Percentiles rank a stretch among this genome's conserved stretches.
phyloP scores from a whole-genome alignment of 1,140 invertebrate genomes.

The Hypsibius dujardini region DNA sequence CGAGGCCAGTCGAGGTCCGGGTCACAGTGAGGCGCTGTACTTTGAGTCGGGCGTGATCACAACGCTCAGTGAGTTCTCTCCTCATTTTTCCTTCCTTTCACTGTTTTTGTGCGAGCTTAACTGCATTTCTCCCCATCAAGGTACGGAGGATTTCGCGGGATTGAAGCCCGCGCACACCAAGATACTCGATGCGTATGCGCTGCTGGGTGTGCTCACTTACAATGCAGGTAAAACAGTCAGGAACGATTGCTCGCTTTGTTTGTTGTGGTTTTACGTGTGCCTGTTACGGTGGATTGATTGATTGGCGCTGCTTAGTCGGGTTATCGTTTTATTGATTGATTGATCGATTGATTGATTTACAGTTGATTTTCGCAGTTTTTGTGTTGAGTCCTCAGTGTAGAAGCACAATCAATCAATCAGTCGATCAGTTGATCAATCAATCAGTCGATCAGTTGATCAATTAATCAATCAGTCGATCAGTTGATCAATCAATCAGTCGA shows the following conservation, averaged over 20 bases:
- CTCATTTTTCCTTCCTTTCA: neutral
- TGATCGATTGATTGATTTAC: no score
- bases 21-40: neutral
- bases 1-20: neutral
- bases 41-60: slow-evolving; percentile 7
- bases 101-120: neutral
- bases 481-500: no score
- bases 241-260: neutral
- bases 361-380: no score
- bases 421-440: no score
- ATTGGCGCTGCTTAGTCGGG: no score
- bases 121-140: neutral
- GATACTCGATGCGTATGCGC: slow-evolving; percentile 75
- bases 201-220: slow-evolving; percentile 67
- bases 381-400: no score
- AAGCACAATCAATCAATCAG: no score
- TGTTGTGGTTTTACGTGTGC: no score
- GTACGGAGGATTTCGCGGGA: slow-evolving; percentile 58
- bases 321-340: no score
- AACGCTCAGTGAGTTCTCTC: neutral
- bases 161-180: slow-evolving; percentile 70
- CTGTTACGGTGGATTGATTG: no score
- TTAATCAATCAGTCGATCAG: no score
- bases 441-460: no score
- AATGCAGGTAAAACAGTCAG: slow-evolving; percentile 43